Evolutionary conservation across 2,113 vertebrate genomes (phyloP).

Genomic region (Microtus richardsoni): DNA sequence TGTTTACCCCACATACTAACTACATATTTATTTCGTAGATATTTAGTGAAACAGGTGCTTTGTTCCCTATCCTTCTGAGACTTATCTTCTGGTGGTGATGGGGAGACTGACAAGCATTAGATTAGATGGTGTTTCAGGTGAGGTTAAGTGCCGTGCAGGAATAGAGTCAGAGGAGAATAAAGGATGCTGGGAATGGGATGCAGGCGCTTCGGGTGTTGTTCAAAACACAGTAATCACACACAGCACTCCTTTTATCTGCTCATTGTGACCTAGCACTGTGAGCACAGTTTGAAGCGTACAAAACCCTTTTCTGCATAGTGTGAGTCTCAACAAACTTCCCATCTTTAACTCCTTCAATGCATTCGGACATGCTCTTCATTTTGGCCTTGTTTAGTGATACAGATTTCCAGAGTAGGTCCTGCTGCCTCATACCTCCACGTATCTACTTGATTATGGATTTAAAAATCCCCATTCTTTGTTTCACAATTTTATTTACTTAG

Average conservation of each 20-base stretch:
- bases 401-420: not conserved
- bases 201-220: not conserved
- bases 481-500: not conserved
- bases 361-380: not conserved
- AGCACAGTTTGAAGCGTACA: not conserved
- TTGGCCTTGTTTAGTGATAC: not conserved
- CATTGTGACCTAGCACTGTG: not conserved
- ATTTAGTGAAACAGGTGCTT: conserved; percentile 1
- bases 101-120: conserved; percentile 7
- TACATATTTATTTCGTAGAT: not conserved
- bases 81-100: not conserved
- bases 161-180: not conserved
- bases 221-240: not conserved
- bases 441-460: not conserved
- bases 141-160: not conserved
- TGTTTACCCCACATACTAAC: not conserved
- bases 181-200: not conserved
- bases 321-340: not conserved
- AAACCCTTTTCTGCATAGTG: not conserved
- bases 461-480: not conserved
- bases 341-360: not conserved
- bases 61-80: not conserved
- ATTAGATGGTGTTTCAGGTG: not conserved
- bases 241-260: not conserved
- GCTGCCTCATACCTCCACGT: not conserved